Evolutionary conservation across 2,797 vertebrate genomes (phyloP).

Genomic region (Acanthurus lineatus): DNA sequence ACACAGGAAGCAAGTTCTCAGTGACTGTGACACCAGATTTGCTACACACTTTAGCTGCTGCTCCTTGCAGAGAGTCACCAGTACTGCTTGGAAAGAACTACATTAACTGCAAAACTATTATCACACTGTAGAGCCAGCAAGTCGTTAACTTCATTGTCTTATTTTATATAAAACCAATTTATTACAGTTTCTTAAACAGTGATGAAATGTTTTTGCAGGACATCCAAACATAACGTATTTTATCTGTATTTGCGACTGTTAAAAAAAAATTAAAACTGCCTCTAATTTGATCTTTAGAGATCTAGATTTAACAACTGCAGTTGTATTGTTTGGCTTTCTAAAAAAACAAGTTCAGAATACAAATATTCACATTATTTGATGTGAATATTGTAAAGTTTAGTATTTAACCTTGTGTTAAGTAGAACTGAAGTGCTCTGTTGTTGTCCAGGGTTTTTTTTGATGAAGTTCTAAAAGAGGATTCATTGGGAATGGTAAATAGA

Average conservation of each 20-base stretch:
- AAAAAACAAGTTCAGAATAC: too few species aligned
- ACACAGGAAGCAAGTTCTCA: not conserved
- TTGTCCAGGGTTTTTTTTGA: not conserved
- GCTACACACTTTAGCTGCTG: too few species aligned
- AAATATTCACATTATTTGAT: not conserved
- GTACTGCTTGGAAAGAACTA: not conserved
- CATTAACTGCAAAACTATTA: not conserved
- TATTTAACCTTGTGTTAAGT: not conserved
- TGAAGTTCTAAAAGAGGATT: not conserved
- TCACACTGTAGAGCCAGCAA: not conserved
- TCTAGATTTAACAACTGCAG: too few species aligned
- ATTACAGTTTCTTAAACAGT: not conserved
- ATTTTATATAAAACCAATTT: not conserved
- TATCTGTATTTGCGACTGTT: too few species aligned
- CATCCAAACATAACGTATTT: not conserved
- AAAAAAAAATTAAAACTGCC: too few species aligned
- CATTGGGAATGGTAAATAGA: not conserved
- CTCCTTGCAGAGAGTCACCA: not conserved
- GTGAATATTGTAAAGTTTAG: not conserved
- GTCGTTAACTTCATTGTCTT: not conserved
- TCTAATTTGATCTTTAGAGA: too few species aligned
- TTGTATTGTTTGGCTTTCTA: too few species aligned
- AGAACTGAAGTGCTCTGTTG: not conserved
- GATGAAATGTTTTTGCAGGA: not conserved
- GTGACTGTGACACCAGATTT: too few species aligned